Evolutionary conservation across 2,888 invertebrate genomes (phyloP), one percentile per base, ranked within the genome.

Genomic region (Pachymerium ferrugineum): DNA sequence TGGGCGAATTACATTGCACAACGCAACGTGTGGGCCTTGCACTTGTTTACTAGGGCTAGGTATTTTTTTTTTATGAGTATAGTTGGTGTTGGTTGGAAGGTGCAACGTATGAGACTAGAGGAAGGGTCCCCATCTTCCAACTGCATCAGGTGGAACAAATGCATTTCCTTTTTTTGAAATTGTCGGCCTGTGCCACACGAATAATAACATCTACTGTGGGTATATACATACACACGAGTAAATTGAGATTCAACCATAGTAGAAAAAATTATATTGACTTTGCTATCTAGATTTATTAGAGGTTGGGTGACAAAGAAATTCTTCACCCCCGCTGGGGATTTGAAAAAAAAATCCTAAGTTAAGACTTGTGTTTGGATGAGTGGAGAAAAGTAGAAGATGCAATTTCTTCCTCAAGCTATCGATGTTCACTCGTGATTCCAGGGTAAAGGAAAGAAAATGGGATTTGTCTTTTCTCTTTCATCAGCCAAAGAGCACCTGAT

Each of bases 121-220:
- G 33, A 14, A 28, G 70, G 71, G 28, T 30, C 30, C 30, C 29
- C 28, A 47, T 33, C 28, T 28, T 72, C 72, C 47, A 54, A 33
- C 72, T 28, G 72, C 72, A 47, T 68, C 73, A 73, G 73, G 73
- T 73, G 73, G 73, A 73, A 73, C 67, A 73, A 73, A 73, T 62
- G 72, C 72, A 54, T 33, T 62, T 72, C 54, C 54, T 33, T 54
- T 29, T 54, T 42, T 72, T 47, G 72, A 72, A 54, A 72, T 72
- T 72, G 72, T 47, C 38, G 47, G 30, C 47, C 28, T 28, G 33
- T 71, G 33, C 70, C 70, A 69, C 62, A 62, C 62, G 62, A 62
- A 62, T 62, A 62, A 62, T 62, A 62, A 62, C 62, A 28, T 62
- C 25, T 28, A 14, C 12, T 62, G 62, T 62, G 62, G 62, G 28